Conservation (phyloP, 2,113 vertebrate genomes). For the Brachyhypopomus gauderio region DNA sequence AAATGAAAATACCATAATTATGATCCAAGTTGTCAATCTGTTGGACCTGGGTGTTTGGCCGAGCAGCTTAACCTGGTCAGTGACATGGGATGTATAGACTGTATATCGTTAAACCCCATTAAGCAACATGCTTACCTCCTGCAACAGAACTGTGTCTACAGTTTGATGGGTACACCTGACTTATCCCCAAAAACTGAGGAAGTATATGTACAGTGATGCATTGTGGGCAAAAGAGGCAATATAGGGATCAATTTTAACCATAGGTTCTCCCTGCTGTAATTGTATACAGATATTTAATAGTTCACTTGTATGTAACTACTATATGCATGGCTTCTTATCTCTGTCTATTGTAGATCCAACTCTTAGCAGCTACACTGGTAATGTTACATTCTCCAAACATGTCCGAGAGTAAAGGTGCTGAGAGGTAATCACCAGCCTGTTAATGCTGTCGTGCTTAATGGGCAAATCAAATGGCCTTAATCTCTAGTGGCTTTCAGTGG, state of each 20-base stretch:
- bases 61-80: background rate
- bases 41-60: too few relatives aligned
- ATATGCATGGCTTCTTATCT: too few relatives aligned
- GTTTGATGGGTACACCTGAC: background rate
- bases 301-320: too few relatives aligned
- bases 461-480: conserved; percentile 9
- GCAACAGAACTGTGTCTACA: background rate
- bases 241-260: background rate
- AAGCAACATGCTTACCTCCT: conserved; percentile 4
- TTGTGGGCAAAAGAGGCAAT: background rate
- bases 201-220: conserved; percentile 7
- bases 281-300: background rate
- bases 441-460: conserved; percentile 2
- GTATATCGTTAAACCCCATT: background rate
- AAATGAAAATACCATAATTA: too few relatives aligned
- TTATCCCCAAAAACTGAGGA: background rate
- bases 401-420: background rate
- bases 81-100: background rate
- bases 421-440: background rate
- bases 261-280: background rate
- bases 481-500: background rate
- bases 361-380: background rate
- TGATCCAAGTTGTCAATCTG: too few relatives aligned
- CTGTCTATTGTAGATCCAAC: too few relatives aligned
- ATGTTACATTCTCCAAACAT: background rate